These are phyloP conservation scores for Himalopsyche japonica DNA, from an alignment of 2,888 invertebrate genomes.

Conservation along the genomic window DNA sequence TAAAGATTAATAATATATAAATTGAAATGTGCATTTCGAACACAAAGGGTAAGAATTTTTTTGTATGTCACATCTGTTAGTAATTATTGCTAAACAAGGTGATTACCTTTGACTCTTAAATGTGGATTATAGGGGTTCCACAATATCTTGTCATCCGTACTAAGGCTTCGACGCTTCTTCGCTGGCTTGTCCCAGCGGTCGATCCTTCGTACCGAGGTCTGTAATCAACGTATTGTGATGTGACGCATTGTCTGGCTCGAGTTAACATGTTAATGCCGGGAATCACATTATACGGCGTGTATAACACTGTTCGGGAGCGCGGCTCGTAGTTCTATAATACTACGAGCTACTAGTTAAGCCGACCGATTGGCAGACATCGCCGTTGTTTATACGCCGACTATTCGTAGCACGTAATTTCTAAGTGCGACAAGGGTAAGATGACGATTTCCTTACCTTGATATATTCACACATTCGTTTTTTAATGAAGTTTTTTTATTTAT, in stretches of 20 bases:
- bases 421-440: too few species aligned
- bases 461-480: too few species aligned
- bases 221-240: neutral
- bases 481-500: too few species aligned
- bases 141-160: neutral
- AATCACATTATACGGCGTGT: neutral
- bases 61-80: too few species aligned
- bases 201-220: neutral
- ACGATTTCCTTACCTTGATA: too few species aligned
- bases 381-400: neutral
- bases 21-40: too few species aligned
- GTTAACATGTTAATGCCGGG: slow-evolving; percentile 3
- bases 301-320: neutral
- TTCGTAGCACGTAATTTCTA: too few species aligned
- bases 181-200: neutral
- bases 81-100: neutral
- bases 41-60: too few species aligned
- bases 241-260: neutral
- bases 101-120: neutral
- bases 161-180: neutral
- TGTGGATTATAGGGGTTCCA: neutral
- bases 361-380: neutral
- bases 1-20: too few species aligned
- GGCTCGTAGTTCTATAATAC: neutral
- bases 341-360: neutral